Conservation (phyloP, 2,888 invertebrate genomes). For the Chalcosyrphus nemorum region DNA sequence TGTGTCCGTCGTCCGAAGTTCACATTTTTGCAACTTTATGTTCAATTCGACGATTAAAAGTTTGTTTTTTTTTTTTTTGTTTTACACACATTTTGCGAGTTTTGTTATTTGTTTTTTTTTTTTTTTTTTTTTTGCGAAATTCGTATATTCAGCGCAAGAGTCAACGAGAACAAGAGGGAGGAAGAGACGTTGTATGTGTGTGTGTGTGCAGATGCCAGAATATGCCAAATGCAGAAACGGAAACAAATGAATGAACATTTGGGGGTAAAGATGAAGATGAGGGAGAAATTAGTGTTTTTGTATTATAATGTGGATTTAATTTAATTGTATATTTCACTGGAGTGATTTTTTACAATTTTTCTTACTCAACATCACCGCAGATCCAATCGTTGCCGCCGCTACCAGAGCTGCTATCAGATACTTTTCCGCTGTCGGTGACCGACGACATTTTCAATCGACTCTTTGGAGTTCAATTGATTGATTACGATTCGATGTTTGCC, state of each 20-base stretch:
- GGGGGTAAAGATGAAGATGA: conserved; percentile 60
- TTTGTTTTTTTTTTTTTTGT: conserved; percentile 57
- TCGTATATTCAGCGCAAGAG: conserved; percentile 30
- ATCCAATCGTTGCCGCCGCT: conserved; percentile 77
- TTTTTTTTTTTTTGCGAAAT: conserved; percentile 51
- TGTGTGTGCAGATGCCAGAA: too few relatives aligned
- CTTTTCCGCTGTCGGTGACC: conserved; percentile 63
- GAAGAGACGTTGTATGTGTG: too few relatives aligned
- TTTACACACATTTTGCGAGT: conserved; percentile 28
- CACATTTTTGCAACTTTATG: conserved; percentile 91
- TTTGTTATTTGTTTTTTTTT: conserved; percentile 55
- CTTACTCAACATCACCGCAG: conserved; percentile 81
- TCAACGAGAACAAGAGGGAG: conserved; percentile 25
- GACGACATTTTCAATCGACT: too few relatives aligned
- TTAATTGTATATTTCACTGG: conserved; percentile 61
- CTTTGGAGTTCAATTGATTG: too few relatives aligned
- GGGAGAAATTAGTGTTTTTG: conserved; percentile 68
- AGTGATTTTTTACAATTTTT: conserved; percentile 77
- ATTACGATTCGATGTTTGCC: too few relatives aligned
- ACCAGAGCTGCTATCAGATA: conserved; percentile 64
- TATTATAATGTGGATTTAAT: conserved; percentile 52
- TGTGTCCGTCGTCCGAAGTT: conserved; percentile 95
- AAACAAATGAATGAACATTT: conserved; percentile 64
- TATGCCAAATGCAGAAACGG: conserved; percentile 56
- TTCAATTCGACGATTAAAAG: too few relatives aligned